A percentile compares a stretch with the other conserved stretches of the same genome.
Conservation (phyloP, 2,797 vertebrate species). For the Rhabdophis nuchalis region DNA sequence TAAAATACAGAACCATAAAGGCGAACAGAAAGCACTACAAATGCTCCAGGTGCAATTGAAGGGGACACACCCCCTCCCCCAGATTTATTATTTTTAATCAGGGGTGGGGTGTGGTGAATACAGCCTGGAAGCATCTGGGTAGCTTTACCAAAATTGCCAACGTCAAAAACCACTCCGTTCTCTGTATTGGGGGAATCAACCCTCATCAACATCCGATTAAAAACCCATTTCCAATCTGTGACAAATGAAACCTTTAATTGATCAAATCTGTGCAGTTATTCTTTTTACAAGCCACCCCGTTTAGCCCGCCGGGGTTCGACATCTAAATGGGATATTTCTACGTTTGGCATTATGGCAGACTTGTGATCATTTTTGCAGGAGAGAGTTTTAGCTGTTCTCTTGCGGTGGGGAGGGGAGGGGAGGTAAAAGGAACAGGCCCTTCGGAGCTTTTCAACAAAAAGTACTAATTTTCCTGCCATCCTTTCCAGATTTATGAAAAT, state of each 20-base stretch:
- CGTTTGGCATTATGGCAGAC: neutral
- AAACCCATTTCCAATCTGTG: constrained; percentile 30
- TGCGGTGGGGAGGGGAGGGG: too few relatives aligned
- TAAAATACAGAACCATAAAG: neutral
- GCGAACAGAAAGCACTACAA: neutral
- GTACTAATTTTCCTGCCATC: neutral
- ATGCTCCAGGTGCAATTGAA: neutral
- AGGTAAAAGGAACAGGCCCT: neutral
- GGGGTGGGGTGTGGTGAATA: rapidly evolving
- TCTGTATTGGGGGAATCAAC: neutral
- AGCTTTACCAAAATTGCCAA: neutral
- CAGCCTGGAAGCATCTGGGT: neutral
- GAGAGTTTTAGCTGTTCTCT: neutral
- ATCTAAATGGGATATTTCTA: neutral
- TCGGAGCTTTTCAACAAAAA: neutral
- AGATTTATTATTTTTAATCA: neutral
- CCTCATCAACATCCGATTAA: constrained; percentile 26
- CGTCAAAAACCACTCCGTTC: neutral
- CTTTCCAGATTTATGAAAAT: constrained; percentile 36
- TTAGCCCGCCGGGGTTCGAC: neutral
- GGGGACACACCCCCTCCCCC: too few relatives aligned
- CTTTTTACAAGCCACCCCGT: neutral
- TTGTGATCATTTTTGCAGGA: neutral
- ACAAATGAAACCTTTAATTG: constrained; percentile 5
- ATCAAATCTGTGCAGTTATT: constrained; percentile 13